Percentiles rank a stretch among this genome's conserved stretches.
Evolutionary conservation across 2,888 invertebrate species (phyloP).

Genomic region (Cataglyphis altisquamis): DNA sequence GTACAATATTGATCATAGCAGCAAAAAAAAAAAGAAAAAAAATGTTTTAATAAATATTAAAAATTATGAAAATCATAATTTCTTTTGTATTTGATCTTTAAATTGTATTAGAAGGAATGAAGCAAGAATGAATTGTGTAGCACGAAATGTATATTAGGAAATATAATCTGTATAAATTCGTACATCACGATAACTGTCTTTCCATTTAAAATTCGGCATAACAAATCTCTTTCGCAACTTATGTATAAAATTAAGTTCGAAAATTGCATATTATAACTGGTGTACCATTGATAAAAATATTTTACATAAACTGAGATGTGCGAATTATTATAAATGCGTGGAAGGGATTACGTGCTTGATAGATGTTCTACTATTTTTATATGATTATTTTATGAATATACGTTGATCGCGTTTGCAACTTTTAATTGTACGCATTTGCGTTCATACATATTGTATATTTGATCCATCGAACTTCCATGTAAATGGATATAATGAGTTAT

Average conservation of each 20-base stretch:
- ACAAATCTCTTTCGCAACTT: background rate
- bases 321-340: constrained; percentile 28
- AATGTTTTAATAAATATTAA: background rate
- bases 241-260: constrained; percentile 36
- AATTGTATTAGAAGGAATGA: background rate
- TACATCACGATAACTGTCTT: constrained; percentile 1
- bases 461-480: constrained; percentile 37
- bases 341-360: constrained; percentile 40
- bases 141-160: background rate
- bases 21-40: background rate
- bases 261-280: constrained; percentile 25
- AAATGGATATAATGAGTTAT: constrained; percentile 3
- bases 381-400: constrained; percentile 47
- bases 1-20: constrained; percentile 15
- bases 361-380: constrained; percentile 66
- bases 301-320: background rate
- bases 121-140: background rate
- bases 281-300: constrained; percentile 20
- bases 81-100: constrained; percentile 9
- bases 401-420: constrained; percentile 28
- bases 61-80: background rate
- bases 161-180: background rate
- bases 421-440: constrained; percentile 22
- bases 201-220: constrained; percentile 18
- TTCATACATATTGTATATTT: constrained; percentile 1